Conservation (phyloP, 1,140 invertebrate species). For the Ips typographus region DNA sequence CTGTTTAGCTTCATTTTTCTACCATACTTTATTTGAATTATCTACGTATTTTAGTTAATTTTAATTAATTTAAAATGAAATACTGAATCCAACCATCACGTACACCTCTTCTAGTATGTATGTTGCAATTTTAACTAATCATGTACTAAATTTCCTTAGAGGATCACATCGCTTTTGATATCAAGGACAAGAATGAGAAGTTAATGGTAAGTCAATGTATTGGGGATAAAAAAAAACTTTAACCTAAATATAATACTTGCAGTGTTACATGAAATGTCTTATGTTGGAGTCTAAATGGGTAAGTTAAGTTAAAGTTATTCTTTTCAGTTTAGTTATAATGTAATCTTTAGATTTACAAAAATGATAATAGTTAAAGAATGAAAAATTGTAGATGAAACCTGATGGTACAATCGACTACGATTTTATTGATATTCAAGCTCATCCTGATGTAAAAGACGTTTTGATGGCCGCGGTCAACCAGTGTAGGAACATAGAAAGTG, state of each 20-base stretch:
- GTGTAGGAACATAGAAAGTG: conserved; percentile 40
- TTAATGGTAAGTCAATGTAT: conserved; percentile 36
- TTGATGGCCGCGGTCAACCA: conserved; percentile 38
- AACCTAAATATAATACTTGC: conserved; percentile 5
- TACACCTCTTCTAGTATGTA: too few species aligned
- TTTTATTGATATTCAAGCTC: conserved; percentile 35
- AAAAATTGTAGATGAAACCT: conserved; percentile 35
- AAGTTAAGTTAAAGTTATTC: neutral
- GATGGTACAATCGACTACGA: conserved; percentile 40
- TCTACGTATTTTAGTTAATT: too few species aligned
- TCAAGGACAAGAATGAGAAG: conserved; percentile 34
- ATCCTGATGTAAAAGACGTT: conserved; percentile 38
- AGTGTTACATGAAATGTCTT: conserved; percentile 45
- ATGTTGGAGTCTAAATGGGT: conserved; percentile 45
- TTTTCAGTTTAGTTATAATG: too few species aligned
- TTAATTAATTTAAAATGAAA: too few species aligned
- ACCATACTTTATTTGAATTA: too few species aligned
- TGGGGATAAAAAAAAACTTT: neutral
- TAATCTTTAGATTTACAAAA: too few species aligned
- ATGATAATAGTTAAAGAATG: neutral
- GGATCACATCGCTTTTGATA: conserved; percentile 37
- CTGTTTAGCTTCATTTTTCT: too few species aligned
- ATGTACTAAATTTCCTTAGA: conserved; percentile 24
- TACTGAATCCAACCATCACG: too few species aligned
- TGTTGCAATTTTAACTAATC: neutral